Base-by-base conservation (phyloP, 2,888 invertebrate genomes). In the Tachystola acroxantha region DNA sequence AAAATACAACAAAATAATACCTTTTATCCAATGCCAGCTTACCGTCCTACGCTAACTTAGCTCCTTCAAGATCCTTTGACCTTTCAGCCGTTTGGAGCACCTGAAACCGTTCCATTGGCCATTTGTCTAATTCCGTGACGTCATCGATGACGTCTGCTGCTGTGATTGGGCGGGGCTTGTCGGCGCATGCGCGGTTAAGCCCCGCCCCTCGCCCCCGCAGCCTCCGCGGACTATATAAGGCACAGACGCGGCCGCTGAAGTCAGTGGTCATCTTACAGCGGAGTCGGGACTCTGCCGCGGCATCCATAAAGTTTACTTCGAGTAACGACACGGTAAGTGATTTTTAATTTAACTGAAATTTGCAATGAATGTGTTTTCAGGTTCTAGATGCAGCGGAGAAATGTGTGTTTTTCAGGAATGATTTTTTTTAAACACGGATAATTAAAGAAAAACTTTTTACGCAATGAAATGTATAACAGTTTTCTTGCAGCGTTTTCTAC, bases 241-340 rank as follows among this genome's bases (percentile, higher is more conserved):
- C 45, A 43, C 45, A 43, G 37, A 46, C 51, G n/a, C n/a, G n/a
- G n/a, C 51, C 36, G 16, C 16, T 13, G 22, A 31, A 46, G 41
- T 25, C 63, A 45, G 57, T 58, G 42, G 48, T 42, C 56, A 53
- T 44, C 52, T 40, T 46, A 50, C 44, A 45, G 41, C 48, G 40
- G 53, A 39, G 54, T 42, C 12, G 45, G 53, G 54, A 39, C 45
- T 42, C 53, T 63, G 64, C 53, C 64, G 56, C 53, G 41, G 39
- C 50, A 39, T 39, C 27, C 30, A 13, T 51, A 74, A 84, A 84
- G 67, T 85, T 85, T 79, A 64, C 76, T 60, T 48, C 71, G 67
- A 74, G 52, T 61, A 36, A 39, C 42, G 47, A 57, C 53, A 75
- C 66, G 82, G 85, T 85, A 69, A 82, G 85, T 81, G 31, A 41